Conservation (phyloP, 1,140 invertebrate species). For the Rhyacophila brunnea region DNA sequence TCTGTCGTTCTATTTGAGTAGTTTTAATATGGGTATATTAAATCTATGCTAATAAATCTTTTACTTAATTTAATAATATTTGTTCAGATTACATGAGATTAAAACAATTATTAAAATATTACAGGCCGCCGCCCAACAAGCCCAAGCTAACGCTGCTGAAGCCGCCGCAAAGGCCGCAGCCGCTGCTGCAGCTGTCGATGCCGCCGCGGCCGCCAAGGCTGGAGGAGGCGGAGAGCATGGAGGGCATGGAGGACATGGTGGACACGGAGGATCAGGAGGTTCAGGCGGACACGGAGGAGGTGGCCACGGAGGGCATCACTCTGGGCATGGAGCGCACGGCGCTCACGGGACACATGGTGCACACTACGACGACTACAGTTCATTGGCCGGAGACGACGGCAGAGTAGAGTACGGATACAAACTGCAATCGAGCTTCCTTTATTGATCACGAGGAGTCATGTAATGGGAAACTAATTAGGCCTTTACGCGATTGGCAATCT, state of each 20-base stretch:
- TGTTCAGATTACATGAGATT: no score
- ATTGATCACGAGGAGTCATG: conserved; percentile 16
- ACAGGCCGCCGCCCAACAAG: conserved; percentile 31
- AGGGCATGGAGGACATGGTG: neutral
- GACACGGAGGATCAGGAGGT: conserved; percentile 11
- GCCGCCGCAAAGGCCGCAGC: conserved; percentile 32
- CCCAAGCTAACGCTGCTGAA: conserved; percentile 31
- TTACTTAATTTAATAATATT: no score
- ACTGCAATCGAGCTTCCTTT: conserved; percentile 28
- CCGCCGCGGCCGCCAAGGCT: conserved; percentile 24
- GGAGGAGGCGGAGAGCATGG: conserved; percentile 3
- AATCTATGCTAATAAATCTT: no score
- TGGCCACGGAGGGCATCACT: conserved; percentile 1
- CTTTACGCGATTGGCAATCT: no score
- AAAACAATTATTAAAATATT: no score
- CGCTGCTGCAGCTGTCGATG: conserved; percentile 27
- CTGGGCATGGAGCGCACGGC: neutral
- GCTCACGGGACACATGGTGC: neutral
- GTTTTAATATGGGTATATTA: no score
- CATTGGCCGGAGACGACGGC: conserved; percentile 27
- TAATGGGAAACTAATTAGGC: no score
- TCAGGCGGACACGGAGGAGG: neutral
- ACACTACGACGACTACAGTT: conserved; percentile 32
- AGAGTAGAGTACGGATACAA: conserved; percentile 30
- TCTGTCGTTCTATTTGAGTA: no score